Conservation (phyloP, 2,113 vertebrate species). For the Coptodon bakossiorum region DNA sequence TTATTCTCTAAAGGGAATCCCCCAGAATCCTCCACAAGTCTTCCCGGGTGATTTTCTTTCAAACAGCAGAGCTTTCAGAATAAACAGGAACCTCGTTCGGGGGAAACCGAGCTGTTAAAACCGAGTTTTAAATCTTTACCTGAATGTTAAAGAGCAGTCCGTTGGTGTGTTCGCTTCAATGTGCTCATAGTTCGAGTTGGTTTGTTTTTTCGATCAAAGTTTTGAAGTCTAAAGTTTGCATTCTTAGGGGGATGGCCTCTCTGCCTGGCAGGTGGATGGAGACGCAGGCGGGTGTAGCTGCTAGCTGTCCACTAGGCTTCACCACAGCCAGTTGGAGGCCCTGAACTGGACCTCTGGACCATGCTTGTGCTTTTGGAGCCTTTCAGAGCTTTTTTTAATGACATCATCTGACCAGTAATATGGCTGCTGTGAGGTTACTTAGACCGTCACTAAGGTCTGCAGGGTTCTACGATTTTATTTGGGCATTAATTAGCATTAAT, state of each 20-base stretch:
- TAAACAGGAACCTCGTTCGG: neutral
- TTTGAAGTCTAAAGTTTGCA: neutral
- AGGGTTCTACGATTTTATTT: neutral
- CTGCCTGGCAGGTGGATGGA: neutral
- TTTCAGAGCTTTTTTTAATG: neutral
- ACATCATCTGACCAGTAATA: fast-evolving
- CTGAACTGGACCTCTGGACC: neutral
- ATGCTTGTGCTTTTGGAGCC: neutral
- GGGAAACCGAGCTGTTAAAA: neutral
- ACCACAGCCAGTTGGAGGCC: neutral
- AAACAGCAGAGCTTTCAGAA: neutral
- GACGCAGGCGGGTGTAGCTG: neutral
- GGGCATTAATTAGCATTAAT: neutral
- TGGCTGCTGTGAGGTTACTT: neutral
- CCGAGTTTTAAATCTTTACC: fast-evolving
- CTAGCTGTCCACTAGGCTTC: neutral
- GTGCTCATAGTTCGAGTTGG: neutral
- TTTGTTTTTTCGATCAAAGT: neutral
- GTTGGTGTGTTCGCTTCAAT: fast-evolving
- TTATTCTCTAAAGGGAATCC: neutral
- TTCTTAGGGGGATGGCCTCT: fast-evolving
- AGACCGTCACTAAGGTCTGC: neutral
- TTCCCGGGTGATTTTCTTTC: neutral
- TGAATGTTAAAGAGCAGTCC: neutral
- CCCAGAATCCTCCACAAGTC: fast-evolving